Evolutionary conservation across 2,113 vertebrate species (phyloP).

Genomic region (Pelecanoides urinatrix): DNA sequence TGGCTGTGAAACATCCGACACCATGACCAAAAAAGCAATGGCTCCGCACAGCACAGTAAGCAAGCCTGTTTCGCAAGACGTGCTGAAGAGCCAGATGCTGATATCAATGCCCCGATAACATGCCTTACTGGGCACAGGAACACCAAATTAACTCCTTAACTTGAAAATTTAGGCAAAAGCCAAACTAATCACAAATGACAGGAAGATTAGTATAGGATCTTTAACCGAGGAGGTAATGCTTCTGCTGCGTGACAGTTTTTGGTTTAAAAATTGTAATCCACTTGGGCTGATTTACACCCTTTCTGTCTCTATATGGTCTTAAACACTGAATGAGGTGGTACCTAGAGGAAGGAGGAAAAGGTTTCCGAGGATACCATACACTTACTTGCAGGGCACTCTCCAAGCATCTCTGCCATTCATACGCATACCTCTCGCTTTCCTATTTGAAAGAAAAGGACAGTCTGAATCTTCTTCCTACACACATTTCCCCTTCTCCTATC

Average conservation of each 20-base stretch:
- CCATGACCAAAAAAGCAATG: fast-evolving
- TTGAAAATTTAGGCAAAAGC: neutral
- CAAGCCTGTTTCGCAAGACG: neutral
- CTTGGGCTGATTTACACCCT: neutral
- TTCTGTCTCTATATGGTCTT: neutral
- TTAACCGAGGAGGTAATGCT: neutral
- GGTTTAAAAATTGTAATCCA: neutral
- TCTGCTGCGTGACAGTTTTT: neutral
- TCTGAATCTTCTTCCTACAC: neutral
- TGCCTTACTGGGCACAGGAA: neutral
- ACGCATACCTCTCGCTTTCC: conserved; percentile 97
- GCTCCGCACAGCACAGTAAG: neutral
- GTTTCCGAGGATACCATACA: neutral
- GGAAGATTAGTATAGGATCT: neutral
- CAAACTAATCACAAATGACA: neutral
- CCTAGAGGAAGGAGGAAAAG: neutral
- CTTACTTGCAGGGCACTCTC: conserved; percentile 91
- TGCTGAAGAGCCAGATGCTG: neutral
- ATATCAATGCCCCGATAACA: neutral
- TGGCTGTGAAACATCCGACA: neutral
- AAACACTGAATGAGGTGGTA: neutral
- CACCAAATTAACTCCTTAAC: neutral
- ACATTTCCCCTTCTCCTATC: neutral
- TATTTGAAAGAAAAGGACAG: conserved; percentile 57
- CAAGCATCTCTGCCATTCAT: conserved; percentile 96